Evolutionary conservation across 2,888 invertebrate species (phyloP), one percentile per base, ranked within the genome.

Genomic region (Phymatocera aterrima): DNA sequence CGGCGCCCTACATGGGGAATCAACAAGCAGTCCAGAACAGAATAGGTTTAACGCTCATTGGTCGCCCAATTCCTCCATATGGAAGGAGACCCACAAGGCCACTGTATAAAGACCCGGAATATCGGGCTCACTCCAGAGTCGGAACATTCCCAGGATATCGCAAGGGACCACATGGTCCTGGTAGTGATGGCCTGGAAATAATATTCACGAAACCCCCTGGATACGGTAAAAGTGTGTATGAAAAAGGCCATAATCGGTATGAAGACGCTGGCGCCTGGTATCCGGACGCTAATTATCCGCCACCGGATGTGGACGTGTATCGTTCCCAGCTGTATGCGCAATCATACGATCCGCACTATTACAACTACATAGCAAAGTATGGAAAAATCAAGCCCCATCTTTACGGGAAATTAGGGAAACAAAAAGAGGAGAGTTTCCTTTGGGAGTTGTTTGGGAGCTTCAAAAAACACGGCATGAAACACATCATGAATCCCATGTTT

Each of bases 271-370:
- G 83, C 28, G 79, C 85, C 3, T 87, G 86, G 86, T 87, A 85
- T 65, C 85, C 88, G 0, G 87, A 87, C 18, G 78, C 81, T 3
- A 60, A 80, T 72, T 77, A 79, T 64, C 82, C 78, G 4, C 82
- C 83, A 12, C 75, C 84, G 0, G 31, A 82, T 2, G 87, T 87
- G 40, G 87, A 87, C 72, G 64, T 89, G 34, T 87, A 85, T 34
- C 89, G 87, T 48, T 89, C 89, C 0, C 89, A 89, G 64, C 78
- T 89, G 0, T 89, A 88, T 78, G 84, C 87, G 0, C 89, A 89
- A 77, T 89, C 89, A 2, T 89, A 88, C 80, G 89, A 89, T 79
- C 89, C 89, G 34, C 82, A 88, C 78, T 89, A 89, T 28, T 89
- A 89, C 81, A 88, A 89, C 74, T 89, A 89, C 79, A 89, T 89